Percentiles rank a stretch among this genome's conserved stretches.
Conservation (phyloP, 2,113 vertebrate species). For the Apeltes quadracus region DNA sequence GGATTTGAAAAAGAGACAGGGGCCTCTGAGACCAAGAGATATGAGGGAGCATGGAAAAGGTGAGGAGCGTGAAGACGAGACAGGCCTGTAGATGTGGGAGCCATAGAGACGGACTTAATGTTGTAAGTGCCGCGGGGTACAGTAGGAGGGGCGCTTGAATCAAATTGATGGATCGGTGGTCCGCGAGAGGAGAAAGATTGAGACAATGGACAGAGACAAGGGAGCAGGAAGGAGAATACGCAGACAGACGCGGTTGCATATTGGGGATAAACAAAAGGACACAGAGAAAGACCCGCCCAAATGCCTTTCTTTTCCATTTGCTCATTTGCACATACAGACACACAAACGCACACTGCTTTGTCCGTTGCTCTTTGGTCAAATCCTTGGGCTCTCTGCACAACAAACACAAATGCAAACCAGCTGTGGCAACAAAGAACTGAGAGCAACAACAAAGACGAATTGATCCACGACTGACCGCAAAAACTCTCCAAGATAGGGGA, state of each 20-base stretch:
- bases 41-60: conserved; percentile 44
- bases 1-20: conserved; percentile 47
- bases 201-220: conserved; percentile 57
- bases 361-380: conserved; percentile 36
- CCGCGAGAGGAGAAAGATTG: conserved; percentile 45
- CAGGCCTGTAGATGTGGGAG: conserved; percentile 46
- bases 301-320: conserved; percentile 16
- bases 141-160: conserved; percentile 10
- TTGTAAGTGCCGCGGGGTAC: conserved; percentile 4
- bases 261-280: conserved; percentile 43
- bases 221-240: conserved; percentile 35
- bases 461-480: conserved; percentile 46
- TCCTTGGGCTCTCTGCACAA: conserved; percentile 16
- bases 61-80: conserved; percentile 18
- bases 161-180: conserved; percentile 59
- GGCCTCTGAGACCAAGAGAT: conserved; percentile 58
- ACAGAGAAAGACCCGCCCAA: conserved; percentile 34
- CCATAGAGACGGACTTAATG: conserved; percentile 28
- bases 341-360: conserved; percentile 34
- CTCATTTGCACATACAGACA: conserved; percentile 15
- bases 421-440: conserved; percentile 43
- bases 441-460: conserved; percentile 41
- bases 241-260: conserved; percentile 14
- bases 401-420: conserved; percentile 49
- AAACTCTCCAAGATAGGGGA: conserved; percentile 17